Evolutionary conservation across 1,140 invertebrate genomes (phyloP), one percentile per base, ranked within the genome.

Genomic region (Pissodes strobi): DNA sequence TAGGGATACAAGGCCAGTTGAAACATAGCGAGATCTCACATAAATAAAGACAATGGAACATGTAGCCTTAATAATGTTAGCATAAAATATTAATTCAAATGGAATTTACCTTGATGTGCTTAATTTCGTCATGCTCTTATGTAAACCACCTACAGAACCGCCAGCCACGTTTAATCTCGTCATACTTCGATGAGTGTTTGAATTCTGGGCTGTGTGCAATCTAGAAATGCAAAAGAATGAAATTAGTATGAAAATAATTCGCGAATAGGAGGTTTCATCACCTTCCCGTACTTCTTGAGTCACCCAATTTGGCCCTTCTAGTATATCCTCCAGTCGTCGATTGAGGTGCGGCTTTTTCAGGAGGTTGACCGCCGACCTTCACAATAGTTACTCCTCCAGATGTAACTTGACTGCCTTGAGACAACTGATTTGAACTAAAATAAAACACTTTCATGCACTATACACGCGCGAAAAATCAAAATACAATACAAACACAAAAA

Each of bases 121-220:
- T 37, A 91, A 76, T 34, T 89, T 82, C n/a, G 89, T 90, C 88
- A 91, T 90, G 73, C 89, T 91, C 74, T 90, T 90, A 74, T 91
- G 88, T 0, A 91, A 79, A n/a, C 88, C 88, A 8, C 87, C 87
- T 13, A 89, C 86, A 3, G 88, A 90, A 15, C 88, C 88, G 30
- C 82, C 85, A 49, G 85, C 85, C 67, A 88, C 84, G 78, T 90
- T 90, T 5, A 90, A 79, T 13, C 87, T 79, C 0, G 88, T 90
- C 85, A 90, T 90, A 74, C 87, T 89, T 25, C 88, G 77, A 72
- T 89, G 87, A 19, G 85, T 86, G 68, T 85, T 86, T 18, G 85
- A 84, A 69, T 84, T 86, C 37, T 85, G 83, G 10, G 86, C 84
- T 3, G 86, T 86, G 73, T 88, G 86, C 49, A 88, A 78, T 23